A percentile compares a stretch with the other conserved stretches of the same genome.
These are phyloP conservation scores for Eupsittula cactorum DNA, from an alignment of 2,113 vertebrate genomes.

Conservation along the genomic window DNA sequence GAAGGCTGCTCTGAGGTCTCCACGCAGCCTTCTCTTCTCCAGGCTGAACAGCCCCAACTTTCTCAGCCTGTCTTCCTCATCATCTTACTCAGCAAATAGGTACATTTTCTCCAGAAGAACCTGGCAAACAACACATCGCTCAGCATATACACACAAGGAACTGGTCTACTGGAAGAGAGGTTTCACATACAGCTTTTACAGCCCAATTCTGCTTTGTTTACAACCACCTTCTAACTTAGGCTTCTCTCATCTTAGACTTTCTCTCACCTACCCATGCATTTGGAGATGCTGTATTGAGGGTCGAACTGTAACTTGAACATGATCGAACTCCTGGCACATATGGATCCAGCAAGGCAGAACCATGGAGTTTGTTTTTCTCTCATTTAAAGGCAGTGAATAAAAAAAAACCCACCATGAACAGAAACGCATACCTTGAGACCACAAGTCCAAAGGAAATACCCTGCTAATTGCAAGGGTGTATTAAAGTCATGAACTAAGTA, in stretches of 20 bases:
- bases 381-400: conserved; percentile 46
- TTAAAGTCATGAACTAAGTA: conserved; percentile 66
- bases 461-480: conserved; percentile 50
- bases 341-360: conserved; percentile 4
- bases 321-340: background rate
- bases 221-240: background rate
- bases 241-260: background rate
- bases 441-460: conserved; percentile 61
- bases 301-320: background rate
- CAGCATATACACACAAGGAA: background rate
- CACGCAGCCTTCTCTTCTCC: too few species aligned
- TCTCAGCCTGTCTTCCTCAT: too few species aligned
- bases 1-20: background rate
- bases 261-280: background rate
- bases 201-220: background rate
- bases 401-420: conserved; percentile 25
- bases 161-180: background rate
- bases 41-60: too few species aligned
- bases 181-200: background rate
- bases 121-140: background rate
- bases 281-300: background rate
- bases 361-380: conserved; percentile 14
- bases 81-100: background rate
- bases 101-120: background rate
- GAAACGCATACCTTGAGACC: conserved; percentile 54